Conservation (phyloP, 2,797 vertebrate species). For the Neosilurus mollespiculum region DNA sequence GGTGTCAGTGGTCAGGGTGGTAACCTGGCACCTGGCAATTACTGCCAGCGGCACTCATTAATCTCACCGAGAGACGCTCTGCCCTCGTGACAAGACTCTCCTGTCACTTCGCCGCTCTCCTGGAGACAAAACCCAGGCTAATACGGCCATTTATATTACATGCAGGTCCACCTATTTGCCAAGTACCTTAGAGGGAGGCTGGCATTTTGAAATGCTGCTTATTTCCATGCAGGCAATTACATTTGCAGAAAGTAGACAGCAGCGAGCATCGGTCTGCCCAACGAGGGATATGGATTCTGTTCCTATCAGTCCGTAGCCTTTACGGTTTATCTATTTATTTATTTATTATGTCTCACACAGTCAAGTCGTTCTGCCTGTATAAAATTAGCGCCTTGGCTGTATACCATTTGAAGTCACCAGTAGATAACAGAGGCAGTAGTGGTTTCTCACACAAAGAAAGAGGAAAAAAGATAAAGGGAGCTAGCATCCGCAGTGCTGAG, state of each 20-base stretch:
- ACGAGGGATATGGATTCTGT: not conserved
- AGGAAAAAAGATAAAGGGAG: not conserved
- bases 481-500: conserved; percentile 8
- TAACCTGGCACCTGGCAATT: conserved; percentile 60
- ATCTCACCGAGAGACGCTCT: conserved; percentile 45
- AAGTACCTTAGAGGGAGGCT: not conserved
- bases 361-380: not conserved
- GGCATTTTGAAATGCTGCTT: conserved; percentile 29
- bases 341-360: too few relatives aligned
- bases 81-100: conserved; percentile 43
- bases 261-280: not conserved
- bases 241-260: not conserved
- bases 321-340: not conserved
- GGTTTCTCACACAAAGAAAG: conserved; percentile 18
- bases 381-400: not conserved
- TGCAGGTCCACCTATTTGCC: conserved; percentile 1
- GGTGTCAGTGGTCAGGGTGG: conserved; percentile 57
- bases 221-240: conserved; percentile 12
- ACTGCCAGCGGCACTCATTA: conserved; percentile 57
- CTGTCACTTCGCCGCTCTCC: conserved; percentile 29
- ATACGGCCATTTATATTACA: conserved; percentile 32
- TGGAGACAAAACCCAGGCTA: conserved; percentile 26
- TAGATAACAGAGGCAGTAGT: not conserved
- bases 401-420: not conserved
- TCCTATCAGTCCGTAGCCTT: not conserved